These are phyloP conservation scores for Miichthys miiuy DNA, from an alignment of 2,797 vertebrate species.

Conservation along the genomic window DNA sequence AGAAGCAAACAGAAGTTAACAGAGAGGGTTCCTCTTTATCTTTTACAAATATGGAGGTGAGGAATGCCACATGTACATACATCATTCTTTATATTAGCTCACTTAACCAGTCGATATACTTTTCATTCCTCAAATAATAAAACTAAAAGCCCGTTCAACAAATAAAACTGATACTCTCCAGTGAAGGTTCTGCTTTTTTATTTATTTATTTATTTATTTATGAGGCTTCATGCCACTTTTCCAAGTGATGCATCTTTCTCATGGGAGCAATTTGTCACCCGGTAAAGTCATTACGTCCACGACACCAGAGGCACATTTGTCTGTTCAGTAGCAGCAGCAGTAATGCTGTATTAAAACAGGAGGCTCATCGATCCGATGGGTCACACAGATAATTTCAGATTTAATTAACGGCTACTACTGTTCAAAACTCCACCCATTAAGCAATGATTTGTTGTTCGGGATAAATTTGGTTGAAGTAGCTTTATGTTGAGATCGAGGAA, in stretches of 20 bases:
- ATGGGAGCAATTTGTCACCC: background rate
- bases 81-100: background rate
- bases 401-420: background rate
- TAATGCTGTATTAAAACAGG: background rate
- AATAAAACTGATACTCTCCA: background rate
- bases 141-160: background rate
- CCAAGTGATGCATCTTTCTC: background rate
- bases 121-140: background rate
- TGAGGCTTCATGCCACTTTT: background rate
- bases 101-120: background rate
- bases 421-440: too few relatives aligned
- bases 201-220: background rate
- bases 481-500: too few relatives aligned
- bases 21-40: slow-evolving; percentile 15
- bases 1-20: slow-evolving; percentile 27
- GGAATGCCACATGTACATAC: background rate
- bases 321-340: background rate
- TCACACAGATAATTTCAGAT: background rate
- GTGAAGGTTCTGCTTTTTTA: background rate
- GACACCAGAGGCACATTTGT: background rate
- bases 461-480: too few relatives aligned
- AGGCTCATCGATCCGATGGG: background rate
- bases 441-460: too few relatives aligned
- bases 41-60: slow-evolving; percentile 11
- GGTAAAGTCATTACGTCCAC: background rate